Percentiles rank a stretch among this genome's conserved stretches.
phyloP scores from a whole-genome alignment of 2,888 invertebrate genomes.

The Agrochola litura region DNA sequence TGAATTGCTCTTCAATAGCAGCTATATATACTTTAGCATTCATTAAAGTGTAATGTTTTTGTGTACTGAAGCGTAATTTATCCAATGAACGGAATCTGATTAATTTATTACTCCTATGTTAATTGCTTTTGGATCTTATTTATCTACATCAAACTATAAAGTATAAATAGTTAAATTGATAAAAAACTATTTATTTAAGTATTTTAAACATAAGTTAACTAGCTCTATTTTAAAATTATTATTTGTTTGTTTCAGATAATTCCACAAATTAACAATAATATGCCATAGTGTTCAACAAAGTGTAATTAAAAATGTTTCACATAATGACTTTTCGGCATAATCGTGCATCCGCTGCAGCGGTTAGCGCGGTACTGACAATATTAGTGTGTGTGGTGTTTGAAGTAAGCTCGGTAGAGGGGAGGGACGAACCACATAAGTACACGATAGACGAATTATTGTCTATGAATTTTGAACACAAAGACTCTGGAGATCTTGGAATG shows the following conservation, averaged over 20 bases:
- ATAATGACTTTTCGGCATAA: slow-evolving; percentile 80
- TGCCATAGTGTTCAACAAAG: slow-evolving; percentile 78
- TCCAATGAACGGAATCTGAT: slow-evolving; percentile 25
- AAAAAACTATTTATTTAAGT: not conserved
- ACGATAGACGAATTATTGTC: slow-evolving; percentile 93
- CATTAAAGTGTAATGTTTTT: slow-evolving; percentile 29
- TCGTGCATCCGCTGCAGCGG: slow-evolving; percentile 74
- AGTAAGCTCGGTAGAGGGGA: slow-evolving; percentile 77
- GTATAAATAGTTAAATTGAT: not conserved
- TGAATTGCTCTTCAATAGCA: slow-evolving; percentile 37
- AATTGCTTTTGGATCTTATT: slow-evolving; percentile 16
- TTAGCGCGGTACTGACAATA: slow-evolving; percentile 77
- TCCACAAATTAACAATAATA: slow-evolving; percentile 70
- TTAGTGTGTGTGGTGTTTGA: slow-evolving; percentile 73
- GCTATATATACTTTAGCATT: slow-evolving; percentile 28
- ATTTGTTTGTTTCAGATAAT: slow-evolving; percentile 82
- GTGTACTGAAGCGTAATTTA: slow-evolving; percentile 11
- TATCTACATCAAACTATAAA: not conserved
- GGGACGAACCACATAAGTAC: slow-evolving; percentile 87
- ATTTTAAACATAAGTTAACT: not conserved
- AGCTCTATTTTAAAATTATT: not conserved
- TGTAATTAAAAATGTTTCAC: slow-evolving; percentile 65
- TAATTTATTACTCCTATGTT: slow-evolving; percentile 25
- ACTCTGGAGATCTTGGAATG: slow-evolving; percentile 94
- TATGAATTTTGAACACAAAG: slow-evolving; percentile 92